These are phyloP conservation scores for Styela clava DNA, from an alignment of 23 tunicate species.

Conservation along the genomic window DNA sequence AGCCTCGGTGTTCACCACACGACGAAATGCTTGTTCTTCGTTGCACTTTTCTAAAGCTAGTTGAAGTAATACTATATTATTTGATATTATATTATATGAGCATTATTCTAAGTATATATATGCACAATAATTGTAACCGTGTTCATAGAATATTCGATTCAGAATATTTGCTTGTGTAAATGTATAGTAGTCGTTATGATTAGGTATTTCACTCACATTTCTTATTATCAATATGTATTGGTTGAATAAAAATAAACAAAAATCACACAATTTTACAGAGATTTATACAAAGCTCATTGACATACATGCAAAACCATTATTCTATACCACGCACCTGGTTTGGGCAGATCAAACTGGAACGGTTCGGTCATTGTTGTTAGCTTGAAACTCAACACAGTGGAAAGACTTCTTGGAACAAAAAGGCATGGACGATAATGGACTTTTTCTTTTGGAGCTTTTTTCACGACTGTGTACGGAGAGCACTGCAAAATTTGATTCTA, in stretches of 20 bases:
- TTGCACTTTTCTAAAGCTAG: slow-evolving; percentile 19
- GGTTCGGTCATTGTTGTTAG: slow-evolving; percentile 17
- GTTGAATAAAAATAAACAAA: too few relatives aligned
- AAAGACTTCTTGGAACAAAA: slow-evolving; percentile 12
- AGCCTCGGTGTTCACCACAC: slow-evolving; percentile 18
- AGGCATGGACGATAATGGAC: slow-evolving; percentile 23
- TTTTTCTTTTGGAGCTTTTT: slow-evolving; percentile 11
- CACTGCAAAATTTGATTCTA: slow-evolving; percentile 10
- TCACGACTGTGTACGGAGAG: slow-evolving; percentile 20
- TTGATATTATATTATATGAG: not conserved
- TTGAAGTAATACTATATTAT: too few relatives aligned
- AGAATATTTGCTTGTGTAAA: too few relatives aligned
- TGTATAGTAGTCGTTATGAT: too few relatives aligned
- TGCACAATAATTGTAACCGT: not conserved
- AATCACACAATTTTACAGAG: too few relatives aligned
- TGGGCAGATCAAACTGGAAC: slow-evolving; percentile 20
- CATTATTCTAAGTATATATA: not conserved
- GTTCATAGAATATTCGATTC: too few relatives aligned
- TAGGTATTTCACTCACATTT: too few relatives aligned
- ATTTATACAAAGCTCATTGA: too few relatives aligned
- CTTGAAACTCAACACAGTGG: slow-evolving; percentile 19
- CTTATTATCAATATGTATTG: too few relatives aligned
- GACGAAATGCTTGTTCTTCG: slow-evolving; percentile 24
- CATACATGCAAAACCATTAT: too few relatives aligned
- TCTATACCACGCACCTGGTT: too few relatives aligned